Evolutionary conservation across 2,113 vertebrate genomes (phyloP), one percentile per base, ranked within the genome.

Genomic region (Urocitellus parryii): DNA sequence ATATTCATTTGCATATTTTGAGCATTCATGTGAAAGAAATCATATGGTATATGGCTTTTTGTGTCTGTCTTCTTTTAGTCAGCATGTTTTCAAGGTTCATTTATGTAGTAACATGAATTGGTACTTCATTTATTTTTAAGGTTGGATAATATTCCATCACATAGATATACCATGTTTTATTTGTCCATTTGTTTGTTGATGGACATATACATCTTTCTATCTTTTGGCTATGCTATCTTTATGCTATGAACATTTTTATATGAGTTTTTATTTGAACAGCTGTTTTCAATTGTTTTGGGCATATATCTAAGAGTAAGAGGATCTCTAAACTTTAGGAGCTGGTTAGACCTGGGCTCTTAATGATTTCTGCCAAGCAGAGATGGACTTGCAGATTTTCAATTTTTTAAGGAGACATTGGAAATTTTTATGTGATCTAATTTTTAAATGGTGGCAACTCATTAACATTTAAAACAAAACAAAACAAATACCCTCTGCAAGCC

Each of bases 391-490:
- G 6, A 68, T 67, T 39, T 81, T 90, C 80, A 13, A 70, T n/a
- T 53, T 3, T 51, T 79, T 82, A 27, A 83, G 32, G 56, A 91
- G 61, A 91, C 2, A 82, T 18, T 67, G 8, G 78, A 88, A 76
- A 86, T 95, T 84, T 93, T 93, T 65, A 63, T 58, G 24, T 73
- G 63, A 51, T 82, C 42, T 85, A 68, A 51, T 48, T 95, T 91
- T 87, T 85, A 88, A 95, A 77, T 73, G 51, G 34, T 89, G 24
- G 37, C 77, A 96, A 67, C 3, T 82, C 70, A 82, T n/a, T 93
- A 39, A 45, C 56, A 86, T 88, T 77, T 42, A 88, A 88, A 73
- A 79, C 27, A 37, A 68, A 79, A 72, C 20, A 58, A 68, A 80
- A 72, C 20, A 58, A 70, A 39, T 76, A 65, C 4, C 22, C 12